These are phyloP conservation scores for Microtus ochrogaster DNA, from an alignment of 2,113 vertebrate species.

Conservation along the genomic window DNA sequence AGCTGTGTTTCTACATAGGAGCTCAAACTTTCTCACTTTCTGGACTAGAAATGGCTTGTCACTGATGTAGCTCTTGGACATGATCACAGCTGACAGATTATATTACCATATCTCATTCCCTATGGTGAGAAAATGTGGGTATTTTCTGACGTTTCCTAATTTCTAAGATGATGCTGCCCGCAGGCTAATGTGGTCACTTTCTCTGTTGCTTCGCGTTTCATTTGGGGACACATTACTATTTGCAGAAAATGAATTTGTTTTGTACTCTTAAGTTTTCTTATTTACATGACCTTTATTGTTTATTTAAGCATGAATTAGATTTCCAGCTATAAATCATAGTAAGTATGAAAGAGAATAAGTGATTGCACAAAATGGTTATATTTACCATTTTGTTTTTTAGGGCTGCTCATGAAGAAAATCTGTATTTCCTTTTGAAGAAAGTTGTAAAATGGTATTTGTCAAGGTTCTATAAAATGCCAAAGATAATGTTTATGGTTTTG, in stretches of 20 bases:
- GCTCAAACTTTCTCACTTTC: not conserved
- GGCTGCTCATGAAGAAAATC: conserved; percentile 97
- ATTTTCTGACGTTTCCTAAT: not conserved
- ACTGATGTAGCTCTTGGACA: not conserved
- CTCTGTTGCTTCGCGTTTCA: too few relatives aligned
- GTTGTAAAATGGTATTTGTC: conserved; percentile 99
- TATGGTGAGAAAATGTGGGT: not conserved
- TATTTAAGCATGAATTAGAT: conserved; percentile 60
- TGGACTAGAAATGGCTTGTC: fast-evolving
- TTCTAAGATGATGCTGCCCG: too few relatives aligned
- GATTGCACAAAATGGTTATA: conserved; percentile 3
- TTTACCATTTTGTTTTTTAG: conserved; percentile 83
- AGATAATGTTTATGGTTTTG: conserved; percentile 86
- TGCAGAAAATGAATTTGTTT: not conserved
- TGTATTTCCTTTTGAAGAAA: conserved; percentile 98
- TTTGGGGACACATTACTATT: not conserved
- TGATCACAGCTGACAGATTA: not conserved
- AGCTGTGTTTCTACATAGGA: not conserved
- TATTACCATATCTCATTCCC: not conserved
- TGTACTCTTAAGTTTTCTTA: not conserved
- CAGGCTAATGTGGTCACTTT: too few relatives aligned
- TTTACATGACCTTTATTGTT: conserved; percentile 11
- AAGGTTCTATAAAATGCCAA: conserved; percentile 99
- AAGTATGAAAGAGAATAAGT: conserved; percentile 36
- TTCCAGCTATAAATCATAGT: not conserved